Evolutionary conservation across 2,888 invertebrate genomes (phyloP).

Genomic region (Drosophila pseudotakahashii): DNA sequence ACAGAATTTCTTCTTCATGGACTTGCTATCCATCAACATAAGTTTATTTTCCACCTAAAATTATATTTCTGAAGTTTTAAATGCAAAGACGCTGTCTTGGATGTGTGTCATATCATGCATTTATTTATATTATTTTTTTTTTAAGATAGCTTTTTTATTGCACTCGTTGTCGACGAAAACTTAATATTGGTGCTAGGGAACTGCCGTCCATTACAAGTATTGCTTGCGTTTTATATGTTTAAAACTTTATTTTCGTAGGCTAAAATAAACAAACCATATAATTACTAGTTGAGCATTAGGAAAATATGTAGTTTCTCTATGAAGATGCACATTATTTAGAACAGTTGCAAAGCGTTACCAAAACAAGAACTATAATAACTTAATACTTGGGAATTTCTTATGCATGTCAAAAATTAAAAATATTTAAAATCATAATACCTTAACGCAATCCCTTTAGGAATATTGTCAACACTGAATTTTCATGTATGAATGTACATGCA

Average conservation of each 20-base stretch:
- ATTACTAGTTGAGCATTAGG: neutral
- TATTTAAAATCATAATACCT: neutral
- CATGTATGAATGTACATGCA: neutral
- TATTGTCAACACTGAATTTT: conserved; percentile 2
- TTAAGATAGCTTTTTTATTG: neutral
- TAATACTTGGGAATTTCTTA: neutral
- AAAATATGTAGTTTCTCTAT: neutral
- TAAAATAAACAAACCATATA: neutral
- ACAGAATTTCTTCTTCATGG: neutral
- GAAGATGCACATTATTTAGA: neutral
- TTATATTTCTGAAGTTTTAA: neutral
- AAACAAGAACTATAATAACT: neutral
- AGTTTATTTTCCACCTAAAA: neutral
- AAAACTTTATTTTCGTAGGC: neutral
- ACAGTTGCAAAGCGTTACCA: neutral
- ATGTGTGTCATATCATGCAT: neutral
- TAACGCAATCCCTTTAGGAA: neutral
- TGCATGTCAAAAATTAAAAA: neutral
- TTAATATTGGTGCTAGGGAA: neutral
- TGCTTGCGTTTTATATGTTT: neutral
- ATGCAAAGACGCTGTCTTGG: neutral
- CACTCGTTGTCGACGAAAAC: neutral
- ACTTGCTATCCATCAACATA: neutral
- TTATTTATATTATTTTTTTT: neutral
- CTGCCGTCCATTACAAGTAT: neutral